These are phyloP conservation scores for Alcis repandata DNA, from an alignment of 2,888 invertebrate species.

Conservation along the genomic window DNA sequence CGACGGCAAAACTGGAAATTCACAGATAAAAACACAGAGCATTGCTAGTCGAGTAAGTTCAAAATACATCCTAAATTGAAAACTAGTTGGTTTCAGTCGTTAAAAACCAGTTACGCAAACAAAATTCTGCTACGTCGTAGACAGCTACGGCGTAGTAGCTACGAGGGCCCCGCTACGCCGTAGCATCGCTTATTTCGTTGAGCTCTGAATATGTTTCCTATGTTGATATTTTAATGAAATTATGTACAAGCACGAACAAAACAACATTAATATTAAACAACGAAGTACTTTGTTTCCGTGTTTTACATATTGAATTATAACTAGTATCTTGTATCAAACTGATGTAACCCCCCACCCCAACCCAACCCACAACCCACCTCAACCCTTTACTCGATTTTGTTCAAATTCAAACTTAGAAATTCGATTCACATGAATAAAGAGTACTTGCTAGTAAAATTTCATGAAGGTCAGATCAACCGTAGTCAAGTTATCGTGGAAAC, in stretches of 20 bases:
- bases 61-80: not conserved
- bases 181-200: conserved; percentile 40
- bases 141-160: conserved; percentile 37
- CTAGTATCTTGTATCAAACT: not conserved
- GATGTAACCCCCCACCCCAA: not conserved
- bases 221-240: conserved; percentile 29
- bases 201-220: conserved; percentile 19
- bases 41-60: no score
- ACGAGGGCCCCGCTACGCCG: conserved; percentile 42
- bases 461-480: no score
- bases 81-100: not conserved
- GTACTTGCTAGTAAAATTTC: no score
- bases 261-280: conserved; percentile 7
- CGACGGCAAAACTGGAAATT: no score
- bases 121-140: conserved; percentile 50
- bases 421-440: no score
- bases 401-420: no score
- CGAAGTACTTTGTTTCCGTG: not conserved
- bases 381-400: no score
- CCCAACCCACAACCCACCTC: no score
- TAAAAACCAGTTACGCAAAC: not conserved
- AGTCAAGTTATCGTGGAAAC: not conserved
- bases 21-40: no score
- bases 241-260: conserved; percentile 6
- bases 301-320: not conserved